Base-by-base conservation (phyloP, 2,888 invertebrate genomes). In the Dascillus cervinus region DNA sequence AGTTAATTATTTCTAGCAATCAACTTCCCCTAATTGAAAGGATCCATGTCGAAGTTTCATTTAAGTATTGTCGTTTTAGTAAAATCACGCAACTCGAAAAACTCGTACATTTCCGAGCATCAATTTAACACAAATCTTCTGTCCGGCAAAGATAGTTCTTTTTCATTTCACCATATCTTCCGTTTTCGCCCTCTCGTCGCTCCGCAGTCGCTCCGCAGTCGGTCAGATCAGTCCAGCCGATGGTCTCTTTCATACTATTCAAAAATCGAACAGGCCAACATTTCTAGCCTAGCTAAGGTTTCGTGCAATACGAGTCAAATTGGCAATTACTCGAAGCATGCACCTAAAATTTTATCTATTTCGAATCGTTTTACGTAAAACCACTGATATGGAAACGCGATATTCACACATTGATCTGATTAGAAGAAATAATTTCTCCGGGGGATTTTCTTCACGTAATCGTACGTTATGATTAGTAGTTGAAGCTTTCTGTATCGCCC, bases 301-400 rank as follows among this genome's bases (percentile, higher is more conserved):
- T 43, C 44, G 37, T 40, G 42, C 42, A 32, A 42, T 47, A 38
- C 36, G 44, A 49, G 45, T 46, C 46, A 49, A 49, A 49, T 49
- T 49, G 49, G 38, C 49, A 47, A 49, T 49, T 49, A 49, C 47
- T 40, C 42, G 49, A 47, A 43, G 47, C 44, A 46, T 44, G 39
- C 46, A 46, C 42, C 44, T 44, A 43, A 44, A 44, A 39, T 39
- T 44, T 33, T n/a, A n/a, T n/a, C n/a, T n/a, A n/a, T n/a, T n/a
- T n/a, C n/a, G n/a, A n/a, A n/a, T n/a, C n/a, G n/a, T n/a, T n/a
- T n/a, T n/a, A n/a, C n/a, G n/a, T n/a, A n/a, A n/a, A n/a, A n/a
- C n/a, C n/a, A n/a, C n/a, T n/a, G n/a, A n/a, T n/a, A n/a, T n/a
- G n/a, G n/a, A n/a, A n/a, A n/a, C n/a, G n/a, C n/a, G n/a, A n/a